These are phyloP conservation scores for Chironomus tentans DNA, from an alignment of 2,888 invertebrate species.

Conservation along the genomic window DNA sequence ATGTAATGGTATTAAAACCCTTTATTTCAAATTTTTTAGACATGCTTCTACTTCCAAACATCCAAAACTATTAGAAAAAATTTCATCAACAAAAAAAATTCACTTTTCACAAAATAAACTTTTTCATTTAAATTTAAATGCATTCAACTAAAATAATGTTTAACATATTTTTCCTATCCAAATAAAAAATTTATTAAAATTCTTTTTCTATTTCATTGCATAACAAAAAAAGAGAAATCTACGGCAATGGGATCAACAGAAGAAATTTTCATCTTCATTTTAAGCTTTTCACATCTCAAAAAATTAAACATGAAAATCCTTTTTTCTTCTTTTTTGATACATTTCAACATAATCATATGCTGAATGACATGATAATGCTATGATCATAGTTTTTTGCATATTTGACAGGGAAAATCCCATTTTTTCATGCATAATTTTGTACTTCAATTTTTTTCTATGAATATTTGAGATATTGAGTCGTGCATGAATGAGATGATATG, in stretches of 20 bases:
- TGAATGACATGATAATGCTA: conserved; percentile 16
- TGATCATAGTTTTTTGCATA: conserved; percentile 12
- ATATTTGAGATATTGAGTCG: too few species aligned
- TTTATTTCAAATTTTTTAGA: not conserved
- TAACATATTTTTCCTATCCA: too few species aligned
- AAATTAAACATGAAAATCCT: conserved; percentile 20
- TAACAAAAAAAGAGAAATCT: not conserved
- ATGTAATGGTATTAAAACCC: too few species aligned
- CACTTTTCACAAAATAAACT: too few species aligned
- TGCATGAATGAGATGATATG: too few species aligned
- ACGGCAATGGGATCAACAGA: not conserved
- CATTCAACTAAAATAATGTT: too few species aligned
- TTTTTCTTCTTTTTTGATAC: conserved; percentile 4
- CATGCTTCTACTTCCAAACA: too few species aligned
- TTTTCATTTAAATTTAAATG: not conserved
- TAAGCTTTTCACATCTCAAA: not conserved
- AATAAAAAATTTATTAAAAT: not conserved
- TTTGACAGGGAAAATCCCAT: conserved; percentile 22
- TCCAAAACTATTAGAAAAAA: not conserved
- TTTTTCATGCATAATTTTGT: not conserved
- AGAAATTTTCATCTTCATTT: not conserved
- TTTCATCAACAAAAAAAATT: not conserved
- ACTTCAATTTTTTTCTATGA: too few species aligned
- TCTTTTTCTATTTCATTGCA: not conserved
- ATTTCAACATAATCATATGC: conserved; percentile 8